Conservation (phyloP, 2,888 invertebrate genomes). For the Notodonta ziczac region DNA sequence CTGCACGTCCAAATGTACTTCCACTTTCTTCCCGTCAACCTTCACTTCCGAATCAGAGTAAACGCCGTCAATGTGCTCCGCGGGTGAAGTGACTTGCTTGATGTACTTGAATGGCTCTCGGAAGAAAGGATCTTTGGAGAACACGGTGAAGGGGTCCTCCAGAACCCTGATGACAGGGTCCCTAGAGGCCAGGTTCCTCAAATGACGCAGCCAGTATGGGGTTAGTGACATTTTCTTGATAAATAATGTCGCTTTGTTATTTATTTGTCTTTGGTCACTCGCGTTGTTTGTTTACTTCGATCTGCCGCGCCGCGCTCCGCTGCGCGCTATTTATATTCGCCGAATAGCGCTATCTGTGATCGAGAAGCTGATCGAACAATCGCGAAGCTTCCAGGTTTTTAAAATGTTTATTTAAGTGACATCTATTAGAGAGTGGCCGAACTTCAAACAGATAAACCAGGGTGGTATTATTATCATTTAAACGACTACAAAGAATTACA, state of each 20-base stretch:
- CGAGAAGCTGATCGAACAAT: slow-evolving; percentile 54
- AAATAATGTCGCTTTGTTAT: neutral
- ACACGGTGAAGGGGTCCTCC: slow-evolving; percentile 67
- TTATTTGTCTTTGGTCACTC: too few species aligned
- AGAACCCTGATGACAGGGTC: slow-evolving; percentile 64
- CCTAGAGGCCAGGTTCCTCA: slow-evolving; percentile 64
- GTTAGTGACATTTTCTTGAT: slow-evolving; percentile 65
- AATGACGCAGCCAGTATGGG: slow-evolving; percentile 76
- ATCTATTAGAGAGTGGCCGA: slow-evolving; percentile 46
- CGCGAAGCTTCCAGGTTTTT: slow-evolving; percentile 57
- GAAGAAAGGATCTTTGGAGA: slow-evolving; percentile 73
- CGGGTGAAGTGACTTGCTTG: slow-evolving; percentile 53
- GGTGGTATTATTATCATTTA: too few species aligned
- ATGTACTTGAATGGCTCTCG: slow-evolving; percentile 68
- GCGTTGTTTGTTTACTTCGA: slow-evolving; percentile 5
- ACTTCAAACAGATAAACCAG: slow-evolving; percentile 5
- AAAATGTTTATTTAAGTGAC: slow-evolving; percentile 30
- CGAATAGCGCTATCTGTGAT: slow-evolving; percentile 54
- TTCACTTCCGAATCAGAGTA: slow-evolving; percentile 84
- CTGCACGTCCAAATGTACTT: slow-evolving; percentile 90
- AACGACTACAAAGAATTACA: too few species aligned
- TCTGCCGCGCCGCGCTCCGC: slow-evolving; percentile 16
- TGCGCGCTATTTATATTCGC: slow-evolving; percentile 58
- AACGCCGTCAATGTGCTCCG: slow-evolving; percentile 71
- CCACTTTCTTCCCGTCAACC: slow-evolving; percentile 87